A percentile compares a stretch with the other conserved stretches of the same genome.
phyloP scores from a whole-genome alignment of 1,140 invertebrate species.

The Chironomus striatipennis region DNA sequence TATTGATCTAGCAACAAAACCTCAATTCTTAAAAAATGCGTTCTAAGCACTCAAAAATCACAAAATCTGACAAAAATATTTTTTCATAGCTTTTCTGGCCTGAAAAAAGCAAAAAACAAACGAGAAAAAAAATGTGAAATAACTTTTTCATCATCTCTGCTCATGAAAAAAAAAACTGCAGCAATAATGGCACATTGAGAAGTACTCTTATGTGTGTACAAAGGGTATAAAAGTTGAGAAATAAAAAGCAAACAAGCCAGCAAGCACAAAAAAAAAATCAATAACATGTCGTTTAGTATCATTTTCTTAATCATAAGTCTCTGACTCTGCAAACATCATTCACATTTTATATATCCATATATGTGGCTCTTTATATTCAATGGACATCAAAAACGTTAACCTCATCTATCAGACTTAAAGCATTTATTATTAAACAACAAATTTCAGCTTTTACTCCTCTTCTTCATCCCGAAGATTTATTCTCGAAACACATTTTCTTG shows the following conservation, averaged over 20 bases:
- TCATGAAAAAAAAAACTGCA: not conserved
- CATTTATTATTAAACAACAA: constrained; percentile 10
- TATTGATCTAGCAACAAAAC: too few species aligned
- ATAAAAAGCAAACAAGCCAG: not conserved
- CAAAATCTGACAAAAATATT: too few species aligned
- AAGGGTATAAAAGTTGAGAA: not conserved
- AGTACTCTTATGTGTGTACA: not conserved
- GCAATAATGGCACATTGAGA: not conserved
- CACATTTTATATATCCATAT: not conserved
- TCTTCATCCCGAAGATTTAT: not conserved
- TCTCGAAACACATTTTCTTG: not conserved
- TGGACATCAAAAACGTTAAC: constrained; percentile 10
- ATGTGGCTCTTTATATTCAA: not conserved
- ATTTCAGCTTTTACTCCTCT: not conserved
- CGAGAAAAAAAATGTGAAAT: too few species aligned
- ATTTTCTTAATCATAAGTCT: constrained; percentile 21
- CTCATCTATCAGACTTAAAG: constrained; percentile 12
- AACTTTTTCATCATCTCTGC: not conserved
- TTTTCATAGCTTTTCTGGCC: not conserved
- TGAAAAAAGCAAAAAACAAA: not conserved
- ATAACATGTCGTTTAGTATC: constrained; percentile 6
- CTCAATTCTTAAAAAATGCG: too few species aligned
- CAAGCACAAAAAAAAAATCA: constrained; percentile 7
- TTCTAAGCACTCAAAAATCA: too few species aligned
- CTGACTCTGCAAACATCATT: not conserved